A percentile compares a stretch with the other conserved stretches of the same genome.
Conservation (phyloP, 1,140 invertebrate genomes). For the Macrocentrus cingulum region DNA sequence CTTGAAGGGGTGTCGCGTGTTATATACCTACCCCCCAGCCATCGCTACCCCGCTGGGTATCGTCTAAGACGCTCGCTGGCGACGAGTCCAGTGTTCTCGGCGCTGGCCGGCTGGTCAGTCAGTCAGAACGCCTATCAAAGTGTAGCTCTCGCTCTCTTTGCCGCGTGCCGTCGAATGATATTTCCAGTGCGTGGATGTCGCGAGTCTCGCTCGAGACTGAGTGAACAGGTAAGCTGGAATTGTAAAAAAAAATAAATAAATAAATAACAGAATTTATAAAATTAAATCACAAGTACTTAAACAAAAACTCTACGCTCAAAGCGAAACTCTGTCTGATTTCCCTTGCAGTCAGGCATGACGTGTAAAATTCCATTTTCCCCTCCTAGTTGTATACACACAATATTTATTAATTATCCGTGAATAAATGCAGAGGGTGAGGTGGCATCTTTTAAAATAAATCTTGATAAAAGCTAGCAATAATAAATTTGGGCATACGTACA, state of each 20-base stretch:
- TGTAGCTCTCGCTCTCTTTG: background rate
- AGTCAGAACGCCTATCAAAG: slow-evolving; percentile 21
- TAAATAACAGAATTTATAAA: no score
- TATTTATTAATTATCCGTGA: no score
- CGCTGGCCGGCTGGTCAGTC: slow-evolving; percentile 24
- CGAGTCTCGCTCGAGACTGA: slow-evolving; percentile 15
- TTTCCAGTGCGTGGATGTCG: slow-evolving; percentile 5
- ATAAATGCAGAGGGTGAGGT: no score
- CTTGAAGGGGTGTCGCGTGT: background rate
- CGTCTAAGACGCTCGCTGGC: background rate
- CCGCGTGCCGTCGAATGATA: slow-evolving; percentile 15
- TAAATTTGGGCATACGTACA: background rate
- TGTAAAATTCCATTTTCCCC: no score
- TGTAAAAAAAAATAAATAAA: no score
- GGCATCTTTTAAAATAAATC: no score
- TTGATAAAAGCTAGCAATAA: background rate
- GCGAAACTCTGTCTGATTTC: no score
- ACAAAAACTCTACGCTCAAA: no score
- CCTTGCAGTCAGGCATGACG: no score
- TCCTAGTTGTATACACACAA: no score
- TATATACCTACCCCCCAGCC: background rate
- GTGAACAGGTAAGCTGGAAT: background rate
- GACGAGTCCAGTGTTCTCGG: slow-evolving; percentile 22
- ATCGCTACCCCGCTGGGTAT: background rate
- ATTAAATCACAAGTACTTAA: no score